These are phyloP conservation scores for Malurus cyaneus DNA, from an alignment of 2,113 vertebrate species.

Conservation along the genomic window DNA sequence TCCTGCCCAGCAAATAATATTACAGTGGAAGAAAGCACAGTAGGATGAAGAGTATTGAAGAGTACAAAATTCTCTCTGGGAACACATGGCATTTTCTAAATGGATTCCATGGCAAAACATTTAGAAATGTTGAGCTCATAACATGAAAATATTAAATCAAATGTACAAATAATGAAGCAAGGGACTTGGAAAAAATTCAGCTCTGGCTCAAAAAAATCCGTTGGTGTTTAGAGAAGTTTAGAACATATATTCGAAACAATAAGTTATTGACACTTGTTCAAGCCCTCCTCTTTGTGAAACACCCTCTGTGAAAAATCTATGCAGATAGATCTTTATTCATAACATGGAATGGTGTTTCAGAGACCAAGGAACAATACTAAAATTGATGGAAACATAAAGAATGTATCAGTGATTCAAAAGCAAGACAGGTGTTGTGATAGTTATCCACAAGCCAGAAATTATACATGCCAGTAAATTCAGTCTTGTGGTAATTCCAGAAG, in stretches of 20 bases:
- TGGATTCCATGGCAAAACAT: neutral
- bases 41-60: neutral
- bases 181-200: neutral
- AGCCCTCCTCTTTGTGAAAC: neutral
- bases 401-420: neutral
- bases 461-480: neutral
- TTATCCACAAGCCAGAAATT: neutral
- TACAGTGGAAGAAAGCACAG: neutral
- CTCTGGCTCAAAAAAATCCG: neutral
- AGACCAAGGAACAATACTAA: neutral
- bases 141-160: neutral
- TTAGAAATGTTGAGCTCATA: neutral
- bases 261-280: neutral
- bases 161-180: neutral
- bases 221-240: neutral
- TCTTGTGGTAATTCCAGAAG: neutral
- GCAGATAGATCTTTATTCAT: neutral
- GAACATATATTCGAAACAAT: neutral
- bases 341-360: neutral
- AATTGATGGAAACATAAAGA: neutral
- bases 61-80: neutral
- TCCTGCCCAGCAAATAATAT: neutral
- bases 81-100: neutral
- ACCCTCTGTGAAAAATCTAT: neutral
- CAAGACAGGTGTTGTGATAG: neutral